phyloP scores from a whole-genome alignment of 2,888 invertebrate species.

The Macrosiphum euphorbiae region DNA sequence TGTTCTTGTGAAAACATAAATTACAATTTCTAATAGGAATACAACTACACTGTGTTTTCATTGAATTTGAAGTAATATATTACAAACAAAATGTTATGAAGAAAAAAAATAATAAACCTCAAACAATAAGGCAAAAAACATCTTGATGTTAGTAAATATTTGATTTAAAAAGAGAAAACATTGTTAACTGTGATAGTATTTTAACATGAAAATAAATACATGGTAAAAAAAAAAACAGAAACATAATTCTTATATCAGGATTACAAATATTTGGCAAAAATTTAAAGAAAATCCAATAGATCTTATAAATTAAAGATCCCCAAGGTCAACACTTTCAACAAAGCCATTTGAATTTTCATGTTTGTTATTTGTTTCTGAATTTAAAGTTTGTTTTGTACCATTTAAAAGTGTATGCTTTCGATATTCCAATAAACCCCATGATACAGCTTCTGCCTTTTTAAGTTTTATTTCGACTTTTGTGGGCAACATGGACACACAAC shows the following conservation, averaged over 20 bases:
- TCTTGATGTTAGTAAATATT: neutral
- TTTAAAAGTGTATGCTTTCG: constrained; percentile 70
- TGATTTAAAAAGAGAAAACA: neutral
- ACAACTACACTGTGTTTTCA: neutral
- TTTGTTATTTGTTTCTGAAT: neutral
- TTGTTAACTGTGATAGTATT: neutral
- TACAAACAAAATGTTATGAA: neutral
- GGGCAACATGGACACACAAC: constrained; percentile 83
- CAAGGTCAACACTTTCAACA: constrained; percentile 57
- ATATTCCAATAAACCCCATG: constrained; percentile 84
- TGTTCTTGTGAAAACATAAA: neutral
- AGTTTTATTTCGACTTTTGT: constrained; percentile 94
- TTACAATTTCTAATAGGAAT: neutral
- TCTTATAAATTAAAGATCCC: constrained; percentile 33
- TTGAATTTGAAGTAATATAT: neutral
- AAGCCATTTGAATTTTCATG: neutral
- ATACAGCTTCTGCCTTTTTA: constrained; percentile 86
- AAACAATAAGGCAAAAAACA: neutral
- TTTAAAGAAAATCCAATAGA: neutral
- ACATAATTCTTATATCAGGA: neutral
- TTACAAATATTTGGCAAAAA: neutral
- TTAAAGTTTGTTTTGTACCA: neutral
- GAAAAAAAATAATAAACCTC: neutral
- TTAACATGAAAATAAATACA: neutral
- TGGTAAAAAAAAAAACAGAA: neutral